Conservation (phyloP, 2,888 invertebrate species). For the Metallyticus violacea region DNA sequence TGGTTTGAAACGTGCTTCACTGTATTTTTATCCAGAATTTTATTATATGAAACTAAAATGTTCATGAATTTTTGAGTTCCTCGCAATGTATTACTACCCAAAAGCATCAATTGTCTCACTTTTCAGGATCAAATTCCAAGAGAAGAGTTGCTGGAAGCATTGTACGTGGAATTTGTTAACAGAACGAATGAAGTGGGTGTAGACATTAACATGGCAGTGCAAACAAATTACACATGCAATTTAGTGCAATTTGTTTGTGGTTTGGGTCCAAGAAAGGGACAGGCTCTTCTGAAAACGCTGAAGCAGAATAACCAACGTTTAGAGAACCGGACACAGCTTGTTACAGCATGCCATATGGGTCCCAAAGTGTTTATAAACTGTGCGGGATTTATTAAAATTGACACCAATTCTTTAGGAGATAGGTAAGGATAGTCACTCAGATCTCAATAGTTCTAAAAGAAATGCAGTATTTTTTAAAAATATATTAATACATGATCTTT, state of each 20-base stretch:
- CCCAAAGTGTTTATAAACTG: conserved; percentile 98
- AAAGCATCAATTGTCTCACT: neutral
- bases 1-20: no score
- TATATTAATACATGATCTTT: neutral
- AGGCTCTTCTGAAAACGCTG: conserved; percentile 77
- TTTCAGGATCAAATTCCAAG: conserved; percentile 56
- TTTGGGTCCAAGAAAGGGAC: conserved; percentile 91
- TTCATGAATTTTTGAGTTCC: no score
- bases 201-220: conserved; percentile 90
- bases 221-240: conserved; percentile 82
- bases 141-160: conserved; percentile 80
- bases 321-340: conserved; percentile 92
- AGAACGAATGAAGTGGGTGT: conserved; percentile 97
- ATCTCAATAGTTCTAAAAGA: neutral
- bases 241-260: conserved; percentile 97
- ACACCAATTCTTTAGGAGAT: conserved; percentile 92
- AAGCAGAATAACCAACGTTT: conserved; percentile 89
- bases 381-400: conserved; percentile 98
- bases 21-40: no score
- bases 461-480: neutral
- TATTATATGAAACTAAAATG: no score
- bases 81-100: neutral
- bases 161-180: conserved; percentile 86
- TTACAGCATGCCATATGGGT: conserved; percentile 95
- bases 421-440: conserved; percentile 45